Conservation (phyloP, 2,797 vertebrate genomes). For the Erpetoichthys calabaricus region DNA sequence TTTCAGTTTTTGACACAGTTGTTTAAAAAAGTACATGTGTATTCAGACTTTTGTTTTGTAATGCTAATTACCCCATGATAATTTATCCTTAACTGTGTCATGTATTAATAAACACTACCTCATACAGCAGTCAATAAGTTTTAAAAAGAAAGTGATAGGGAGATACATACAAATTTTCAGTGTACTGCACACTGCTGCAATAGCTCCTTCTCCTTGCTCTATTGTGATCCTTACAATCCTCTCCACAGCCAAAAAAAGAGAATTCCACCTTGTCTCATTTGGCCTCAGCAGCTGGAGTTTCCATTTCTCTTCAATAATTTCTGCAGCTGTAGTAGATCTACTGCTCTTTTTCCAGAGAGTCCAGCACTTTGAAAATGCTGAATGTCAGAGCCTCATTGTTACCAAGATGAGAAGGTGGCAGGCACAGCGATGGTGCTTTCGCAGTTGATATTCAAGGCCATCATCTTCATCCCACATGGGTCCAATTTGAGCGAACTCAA, state of each 20-base stretch:
- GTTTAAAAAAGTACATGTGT: too few species aligned
- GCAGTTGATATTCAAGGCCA: conserved; percentile 15
- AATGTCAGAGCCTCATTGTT: conserved; percentile 10
- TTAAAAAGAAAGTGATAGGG: not conserved
- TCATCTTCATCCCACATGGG: conserved; percentile 10
- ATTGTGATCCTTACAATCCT: conserved; percentile 11
- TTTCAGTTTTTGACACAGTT: too few species aligned
- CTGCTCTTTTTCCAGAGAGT: conserved; percentile 13
- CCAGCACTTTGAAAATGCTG: conserved; percentile 11
- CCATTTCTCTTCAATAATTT: conserved; percentile 13
- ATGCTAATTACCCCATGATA: not conserved
- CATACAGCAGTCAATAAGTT: not conserved
- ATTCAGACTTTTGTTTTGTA: not conserved
- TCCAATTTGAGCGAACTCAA: conserved; percentile 12
- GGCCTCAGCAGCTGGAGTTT: conserved; percentile 13
- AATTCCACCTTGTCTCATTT: conserved; percentile 16
- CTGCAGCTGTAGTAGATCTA: conserved; percentile 12
- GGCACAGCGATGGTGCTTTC: conserved; percentile 12
- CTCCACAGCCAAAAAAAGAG: conserved; percentile 13
- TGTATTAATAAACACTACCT: conserved; percentile 3
- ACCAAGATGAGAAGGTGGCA: conserved; percentile 17
- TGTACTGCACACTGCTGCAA: conserved; percentile 14
- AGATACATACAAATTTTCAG: conserved; percentile 13
- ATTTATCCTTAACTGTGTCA: conserved; percentile 1
- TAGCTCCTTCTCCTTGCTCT: conserved; percentile 8